phyloP scores from a whole-genome alignment of 2,888 invertebrate species.

The Fragum whitleyi region DNA sequence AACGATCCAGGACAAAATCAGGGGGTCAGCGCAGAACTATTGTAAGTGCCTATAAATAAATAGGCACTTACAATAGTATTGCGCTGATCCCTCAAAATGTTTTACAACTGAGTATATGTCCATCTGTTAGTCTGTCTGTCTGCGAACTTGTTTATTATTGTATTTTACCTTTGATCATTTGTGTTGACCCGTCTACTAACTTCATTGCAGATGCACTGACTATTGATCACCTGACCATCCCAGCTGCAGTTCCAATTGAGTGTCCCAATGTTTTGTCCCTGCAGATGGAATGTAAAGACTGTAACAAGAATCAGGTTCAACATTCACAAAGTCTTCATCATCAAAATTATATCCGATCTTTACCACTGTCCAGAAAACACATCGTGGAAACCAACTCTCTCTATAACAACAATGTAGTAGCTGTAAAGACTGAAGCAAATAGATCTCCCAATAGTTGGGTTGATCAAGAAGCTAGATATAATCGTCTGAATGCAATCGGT shows the following conservation, averaged over 20 bases:
- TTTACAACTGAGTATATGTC: too few relatives aligned
- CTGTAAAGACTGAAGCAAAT: conserved; percentile 1
- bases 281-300: conserved; percentile 27
- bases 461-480: background rate
- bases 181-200: too few relatives aligned
- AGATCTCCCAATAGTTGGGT: background rate
- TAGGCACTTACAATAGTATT: too few relatives aligned
- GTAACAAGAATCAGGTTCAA: conserved; percentile 9
- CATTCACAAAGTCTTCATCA: background rate
- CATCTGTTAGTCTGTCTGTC: too few relatives aligned
- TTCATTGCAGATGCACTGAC: conserved; percentile 78
- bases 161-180: too few relatives aligned
- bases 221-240: conserved; percentile 68
- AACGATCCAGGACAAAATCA: too few relatives aligned
- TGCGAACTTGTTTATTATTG: too few relatives aligned
- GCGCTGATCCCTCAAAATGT: too few relatives aligned
- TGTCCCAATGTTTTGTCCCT: background rate
- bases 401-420: conserved; percentile 14
- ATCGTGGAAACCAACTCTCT: conserved; percentile 3
- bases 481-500: background rate
- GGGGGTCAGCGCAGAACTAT: too few relatives aligned
- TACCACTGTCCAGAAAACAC: conserved; percentile 41
- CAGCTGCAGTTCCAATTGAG: background rate
- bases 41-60: too few relatives aligned
- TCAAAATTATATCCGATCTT: conserved; percentile 36